Conservation (phyloP, 92 coral and sea anemone genomes). For the Zoanthus sansibaricus region DNA sequence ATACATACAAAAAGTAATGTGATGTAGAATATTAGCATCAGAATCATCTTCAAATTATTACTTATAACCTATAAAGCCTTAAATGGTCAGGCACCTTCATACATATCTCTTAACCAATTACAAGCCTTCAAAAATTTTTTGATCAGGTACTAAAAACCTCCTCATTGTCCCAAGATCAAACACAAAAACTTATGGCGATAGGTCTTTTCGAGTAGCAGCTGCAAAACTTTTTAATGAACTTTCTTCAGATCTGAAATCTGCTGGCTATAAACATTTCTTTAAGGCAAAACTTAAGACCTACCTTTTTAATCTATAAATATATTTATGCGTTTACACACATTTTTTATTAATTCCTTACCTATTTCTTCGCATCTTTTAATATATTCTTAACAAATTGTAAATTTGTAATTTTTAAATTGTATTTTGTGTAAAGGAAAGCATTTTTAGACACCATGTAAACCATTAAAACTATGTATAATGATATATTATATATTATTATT, state of each 20-base stretch:
- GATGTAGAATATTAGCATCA: not conserved
- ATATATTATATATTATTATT: too few species aligned
- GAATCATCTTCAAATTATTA: not conserved
- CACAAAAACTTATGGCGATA: constrained; percentile 5
- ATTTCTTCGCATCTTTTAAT: too few species aligned
- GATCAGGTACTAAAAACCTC: constrained; percentile 10
- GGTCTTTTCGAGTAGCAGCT: constrained; percentile 9
- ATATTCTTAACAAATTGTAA: too few species aligned
- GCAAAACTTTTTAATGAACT: constrained; percentile 1
- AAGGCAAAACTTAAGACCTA: constrained; percentile 16
- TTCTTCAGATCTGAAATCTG: not conserved
- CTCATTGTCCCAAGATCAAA: constrained; percentile 3
- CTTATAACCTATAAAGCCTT: too few species aligned
- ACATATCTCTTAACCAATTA: not conserved
- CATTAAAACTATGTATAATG: too few species aligned
- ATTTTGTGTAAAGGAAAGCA: too few species aligned
- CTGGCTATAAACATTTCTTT: not conserved
- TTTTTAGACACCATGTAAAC: too few species aligned
- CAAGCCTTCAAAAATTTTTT: not conserved
- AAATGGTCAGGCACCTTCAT: too few species aligned
- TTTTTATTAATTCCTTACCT: too few species aligned
- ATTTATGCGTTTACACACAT: too few species aligned
- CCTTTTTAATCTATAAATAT: not conserved
- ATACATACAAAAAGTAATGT: not conserved
- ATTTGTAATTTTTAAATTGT: too few species aligned